Conservation (phyloP, 1,140 invertebrate genomes). For the Sitobion miscanthi region DNA sequence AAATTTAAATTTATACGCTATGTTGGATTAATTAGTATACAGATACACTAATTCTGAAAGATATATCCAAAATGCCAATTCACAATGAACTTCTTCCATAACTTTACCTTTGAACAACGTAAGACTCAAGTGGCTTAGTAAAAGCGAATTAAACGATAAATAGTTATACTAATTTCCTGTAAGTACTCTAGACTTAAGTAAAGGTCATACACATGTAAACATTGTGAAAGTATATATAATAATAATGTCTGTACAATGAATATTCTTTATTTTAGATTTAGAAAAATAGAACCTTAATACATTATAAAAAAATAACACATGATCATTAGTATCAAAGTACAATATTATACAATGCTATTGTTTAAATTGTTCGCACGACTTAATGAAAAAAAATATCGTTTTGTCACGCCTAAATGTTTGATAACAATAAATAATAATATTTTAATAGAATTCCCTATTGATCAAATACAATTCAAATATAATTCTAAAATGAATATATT, state of each 20-base stretch:
- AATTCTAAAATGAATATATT: not conserved
- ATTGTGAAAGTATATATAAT: not conserved
- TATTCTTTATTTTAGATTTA: not conserved
- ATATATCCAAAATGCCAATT: not conserved
- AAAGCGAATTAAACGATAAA: not conserved
- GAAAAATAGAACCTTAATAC: not conserved
- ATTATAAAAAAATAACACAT: not conserved
- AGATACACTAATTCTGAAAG: not conserved
- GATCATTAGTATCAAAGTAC: not conserved
- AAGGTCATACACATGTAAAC: not conserved
- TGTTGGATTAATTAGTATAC: too few species aligned
- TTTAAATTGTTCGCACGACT: too few species aligned
- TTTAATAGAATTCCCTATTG: not conserved
- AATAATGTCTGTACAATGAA: not conserved
- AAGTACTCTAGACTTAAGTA: not conserved
- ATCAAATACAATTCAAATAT: not conserved
- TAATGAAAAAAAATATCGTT: too few species aligned
- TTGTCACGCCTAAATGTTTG: not conserved
- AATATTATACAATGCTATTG: not conserved
- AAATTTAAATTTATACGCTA: too few species aligned
- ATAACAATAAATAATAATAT: not conserved
- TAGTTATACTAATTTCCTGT: not conserved
- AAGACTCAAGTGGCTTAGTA: not conserved
- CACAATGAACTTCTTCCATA: not conserved
- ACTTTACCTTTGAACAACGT: not conserved